Evolutionary conservation across 2,797 vertebrate species (phyloP), one percentile per base, ranked within the genome.

Genomic region (Melanotaenia trifasciata): DNA sequence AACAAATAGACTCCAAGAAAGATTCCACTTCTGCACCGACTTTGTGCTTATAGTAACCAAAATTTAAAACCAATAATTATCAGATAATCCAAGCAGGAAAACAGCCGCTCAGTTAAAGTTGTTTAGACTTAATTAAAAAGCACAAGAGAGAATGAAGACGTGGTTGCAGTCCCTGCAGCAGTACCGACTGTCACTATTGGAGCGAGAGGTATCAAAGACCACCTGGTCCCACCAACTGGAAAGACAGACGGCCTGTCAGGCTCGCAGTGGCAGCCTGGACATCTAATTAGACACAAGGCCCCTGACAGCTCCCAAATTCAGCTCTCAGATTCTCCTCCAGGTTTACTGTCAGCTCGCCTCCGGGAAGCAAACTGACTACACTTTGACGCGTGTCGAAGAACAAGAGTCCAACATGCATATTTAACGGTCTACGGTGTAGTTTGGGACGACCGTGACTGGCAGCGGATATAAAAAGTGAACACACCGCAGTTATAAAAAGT

Each of bases 241-340:
- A 65, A 79, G 63, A 81, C 85, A 89, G 90, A 87, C 81, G 56
- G 80, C 79, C 78, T 87, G 90, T 91, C 90, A 90, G 81, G 36
- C 1, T 26, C 76, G 83, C 76, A 40, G 32, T 28, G 64, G 61
- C 65, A 54, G 72, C 72, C 68, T 36, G 74, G 71, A 58, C 72
- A 71, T 85, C 79, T 88, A 91, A 93, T 92, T 93, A 92, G 91
- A 92, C 87, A 83, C 72, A 63, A 84, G 77, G 78, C 78, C n/a
- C 35, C 70, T 87, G 90, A 92, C 89, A 85, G 85, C 84, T 81
- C 72, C 76, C 72, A 78, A 78, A 79, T 67, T 61, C 58, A 58
- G 73, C 76, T 65, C 78, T 80, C 68, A 70, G 68, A 82, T 60
- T 84, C 64, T 54, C 67, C 36, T 80, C 70, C 76, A 79, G 82